Percentiles rank a stretch among this genome's conserved stretches.
Evolutionary conservation across 2,797 vertebrate species (phyloP).

Genomic region (Cygnus olor): DNA sequence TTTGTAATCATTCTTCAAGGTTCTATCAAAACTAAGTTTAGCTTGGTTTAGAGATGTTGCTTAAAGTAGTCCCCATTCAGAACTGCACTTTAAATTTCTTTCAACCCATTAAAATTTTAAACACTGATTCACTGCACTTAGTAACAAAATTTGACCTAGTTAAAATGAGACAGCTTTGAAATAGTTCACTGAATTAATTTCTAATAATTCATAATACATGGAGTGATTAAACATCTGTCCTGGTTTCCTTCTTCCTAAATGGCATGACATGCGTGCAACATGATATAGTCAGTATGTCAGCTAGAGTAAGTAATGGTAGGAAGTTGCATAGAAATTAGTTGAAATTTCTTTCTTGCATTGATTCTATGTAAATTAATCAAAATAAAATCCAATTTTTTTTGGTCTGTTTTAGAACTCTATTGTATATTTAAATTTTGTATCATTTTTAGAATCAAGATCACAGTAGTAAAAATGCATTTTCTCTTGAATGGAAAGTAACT

Average conservation of each 20-base stretch:
- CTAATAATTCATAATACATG: conserved; percentile 14
- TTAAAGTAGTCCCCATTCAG: conserved; percentile 2
- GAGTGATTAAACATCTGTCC: conserved; percentile 8
- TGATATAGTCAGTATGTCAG: neutral
- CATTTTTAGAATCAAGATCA: neutral
- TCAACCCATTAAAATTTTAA: conserved; percentile 15
- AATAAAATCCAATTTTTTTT: neutral
- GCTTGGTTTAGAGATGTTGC: neutral
- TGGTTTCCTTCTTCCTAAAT: neutral
- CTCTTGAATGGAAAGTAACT: neutral
- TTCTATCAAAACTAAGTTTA: conserved; percentile 87
- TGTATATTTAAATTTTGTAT: neutral
- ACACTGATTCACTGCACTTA: neutral
- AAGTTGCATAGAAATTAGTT: neutral
- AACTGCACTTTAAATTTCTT: neutral
- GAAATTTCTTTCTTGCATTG: neutral
- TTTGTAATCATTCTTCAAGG: conserved; percentile 86
- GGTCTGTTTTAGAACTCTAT: neutral
- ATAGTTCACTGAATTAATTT: conserved; percentile 24
- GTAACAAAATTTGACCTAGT: conserved; percentile 39
- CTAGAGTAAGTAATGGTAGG: neutral
- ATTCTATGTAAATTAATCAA: neutral
- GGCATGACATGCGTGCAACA: neutral
- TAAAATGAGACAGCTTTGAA: conserved; percentile 41
- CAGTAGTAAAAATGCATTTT: neutral